These are phyloP conservation scores for Thamnophis sirtalis DNA, from an alignment of 2,113 vertebrate genomes.

Conservation along the genomic window DNA sequence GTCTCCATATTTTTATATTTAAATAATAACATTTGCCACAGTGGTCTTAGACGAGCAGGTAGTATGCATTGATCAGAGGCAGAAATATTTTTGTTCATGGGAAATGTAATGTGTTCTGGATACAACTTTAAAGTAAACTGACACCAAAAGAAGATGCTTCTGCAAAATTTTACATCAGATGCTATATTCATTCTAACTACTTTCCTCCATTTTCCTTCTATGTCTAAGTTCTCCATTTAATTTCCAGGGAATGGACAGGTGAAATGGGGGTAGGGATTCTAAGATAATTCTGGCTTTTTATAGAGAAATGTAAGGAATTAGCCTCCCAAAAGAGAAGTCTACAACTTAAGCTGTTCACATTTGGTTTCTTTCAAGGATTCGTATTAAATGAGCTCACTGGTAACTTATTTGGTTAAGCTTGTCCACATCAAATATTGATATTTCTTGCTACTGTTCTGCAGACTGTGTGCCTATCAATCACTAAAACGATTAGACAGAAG, in stretches of 20 bases:
- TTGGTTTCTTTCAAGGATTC: conserved; percentile 16
- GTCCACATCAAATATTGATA: not conserved
- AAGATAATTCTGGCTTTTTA: not conserved
- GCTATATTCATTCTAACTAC: not conserved
- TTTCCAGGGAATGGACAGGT: too few relatives aligned
- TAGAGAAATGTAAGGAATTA: not conserved
- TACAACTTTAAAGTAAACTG: not conserved
- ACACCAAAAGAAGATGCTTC: not conserved
- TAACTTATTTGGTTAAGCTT: conserved; percentile 15
- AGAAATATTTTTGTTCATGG: not conserved
- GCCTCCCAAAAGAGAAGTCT: conserved; percentile 13
- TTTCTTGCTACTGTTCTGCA: not conserved
- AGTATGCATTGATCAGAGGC: not conserved
- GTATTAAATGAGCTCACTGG: not conserved
- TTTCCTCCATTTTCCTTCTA: not conserved
- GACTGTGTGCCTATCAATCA: not conserved
- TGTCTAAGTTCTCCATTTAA: not conserved
- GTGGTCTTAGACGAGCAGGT: not conserved
- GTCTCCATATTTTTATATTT: not conserved
- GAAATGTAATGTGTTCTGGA: not conserved
- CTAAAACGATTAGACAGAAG: conserved; percentile 6
- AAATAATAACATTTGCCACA: not conserved
- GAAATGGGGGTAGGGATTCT: not conserved
- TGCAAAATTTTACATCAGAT: not conserved
- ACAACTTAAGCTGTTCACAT: conserved; percentile 5